Evolutionary conservation across 1,140 invertebrate species (phyloP), one percentile per base, ranked within the genome.

Genomic region (Trichonephila inaurata): DNA sequence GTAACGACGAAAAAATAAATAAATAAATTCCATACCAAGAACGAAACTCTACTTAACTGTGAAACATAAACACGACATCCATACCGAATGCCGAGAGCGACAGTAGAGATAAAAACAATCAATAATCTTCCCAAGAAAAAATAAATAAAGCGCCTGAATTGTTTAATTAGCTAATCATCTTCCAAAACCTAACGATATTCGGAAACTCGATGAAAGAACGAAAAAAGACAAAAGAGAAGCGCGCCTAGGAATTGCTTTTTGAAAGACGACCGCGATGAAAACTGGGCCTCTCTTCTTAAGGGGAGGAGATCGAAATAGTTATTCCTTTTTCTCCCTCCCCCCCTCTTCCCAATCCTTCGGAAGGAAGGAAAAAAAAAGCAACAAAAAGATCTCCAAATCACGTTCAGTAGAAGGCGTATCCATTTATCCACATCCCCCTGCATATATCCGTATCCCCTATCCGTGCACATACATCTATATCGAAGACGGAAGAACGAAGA

Each of bases 401-500:
- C 86, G 86, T 88, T 77, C 83, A 51, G 72, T n/a, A n/a, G 72
- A 91, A 89, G 89, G 89, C 89, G 89, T 91, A 60, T 91, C 89
- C 89, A 91, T 91, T 91, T 91, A 91, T 91, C 89, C 72, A 33
- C 51, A 77, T 2, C 60, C 21, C 33, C 40, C 60, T 21, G 64
- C 28, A 58, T 24, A 51, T 51, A 51, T 51, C 51, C 51, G 51
- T 51, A 51, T 51, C 51, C 51, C 51, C 51, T 12, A 51, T 51
- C 51, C 51, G 51, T 51, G 51, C 51, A 51, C 51, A 51, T 51
- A 51, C 51, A 16, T 61, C 19, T 61, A 21, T 61, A 86, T 51
- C 51, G 7, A 51, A 51, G 51, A 51, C 24, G 24, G 51, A 8
- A 51, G 51, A 51, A 12, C 51, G 51, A 51, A 51, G 51, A 58